phyloP scores from a whole-genome alignment of 2,888 invertebrate species.

The Formica aserva region DNA sequence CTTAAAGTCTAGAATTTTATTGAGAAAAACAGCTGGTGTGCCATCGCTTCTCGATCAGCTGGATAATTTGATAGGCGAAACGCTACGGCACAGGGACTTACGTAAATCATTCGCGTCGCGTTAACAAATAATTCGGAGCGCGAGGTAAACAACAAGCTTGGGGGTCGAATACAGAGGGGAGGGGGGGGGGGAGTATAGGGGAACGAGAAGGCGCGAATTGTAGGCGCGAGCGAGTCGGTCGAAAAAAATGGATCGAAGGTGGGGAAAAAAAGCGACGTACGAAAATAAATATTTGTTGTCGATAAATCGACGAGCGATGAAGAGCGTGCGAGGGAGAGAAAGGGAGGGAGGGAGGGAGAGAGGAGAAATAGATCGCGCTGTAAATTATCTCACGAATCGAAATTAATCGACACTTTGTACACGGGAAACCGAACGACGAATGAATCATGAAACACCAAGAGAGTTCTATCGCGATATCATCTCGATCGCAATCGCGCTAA shows the following conservation, averaged over 20 bases:
- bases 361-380: conserved; percentile 15
- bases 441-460: conserved; percentile 26
- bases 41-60: conserved; percentile 39
- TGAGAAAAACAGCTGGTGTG: neutral
- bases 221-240: conserved; percentile 9
- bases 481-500: conserved; percentile 21
- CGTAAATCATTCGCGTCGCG: conserved; percentile 50
- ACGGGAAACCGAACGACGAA: conserved; percentile 28
- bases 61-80: conserved; percentile 39
- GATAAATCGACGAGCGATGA: conserved; percentile 48
- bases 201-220: conserved; percentile 20
- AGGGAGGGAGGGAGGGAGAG: neutral
- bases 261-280: conserved; percentile 3
- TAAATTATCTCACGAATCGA: conserved; percentile 46
- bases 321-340: conserved; percentile 9
- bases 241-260: conserved; percentile 45
- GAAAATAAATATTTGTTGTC: conserved; percentile 53
- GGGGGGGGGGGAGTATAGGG: neutral
- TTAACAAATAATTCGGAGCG: conserved; percentile 52
- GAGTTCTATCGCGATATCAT: neutral
- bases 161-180: conserved; percentile 12
- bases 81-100: conserved; percentile 18
- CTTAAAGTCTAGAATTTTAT: neutral
- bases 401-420: conserved; percentile 53
- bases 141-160: conserved; percentile 42